phyloP scores from a whole-genome alignment of 2,888 invertebrate species.

The Hipparchia semele region DNA sequence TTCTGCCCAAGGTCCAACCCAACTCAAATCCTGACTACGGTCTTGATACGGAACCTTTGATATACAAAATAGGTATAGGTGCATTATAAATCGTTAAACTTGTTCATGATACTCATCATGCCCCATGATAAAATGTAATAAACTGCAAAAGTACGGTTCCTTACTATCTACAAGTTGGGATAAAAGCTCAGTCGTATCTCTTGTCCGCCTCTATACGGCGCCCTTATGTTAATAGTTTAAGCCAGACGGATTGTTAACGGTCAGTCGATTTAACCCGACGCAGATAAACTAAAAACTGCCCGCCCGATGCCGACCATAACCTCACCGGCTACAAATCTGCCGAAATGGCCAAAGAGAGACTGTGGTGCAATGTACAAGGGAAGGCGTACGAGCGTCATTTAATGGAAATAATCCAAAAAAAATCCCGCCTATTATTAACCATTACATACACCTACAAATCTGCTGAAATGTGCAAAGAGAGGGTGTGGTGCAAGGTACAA shows the following conservation, averaged over 20 bases:
- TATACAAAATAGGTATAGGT: no score
- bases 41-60: no score
- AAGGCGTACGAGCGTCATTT: conserved; percentile 32
- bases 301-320: conserved; percentile 57
- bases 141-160: neutral
- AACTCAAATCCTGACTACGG: no score
- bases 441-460: conserved; percentile 61
- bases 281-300: conserved; percentile 67
- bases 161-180: conserved; percentile 1
- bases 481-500: conserved; percentile 29
- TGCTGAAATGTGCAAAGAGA: conserved; percentile 54
- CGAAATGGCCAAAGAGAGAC: conserved; percentile 49
- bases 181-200: conserved; percentile 2
- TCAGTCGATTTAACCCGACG: conserved; percentile 36
- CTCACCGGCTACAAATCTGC: conserved; percentile 66
- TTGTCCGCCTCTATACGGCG: conserved; percentile 19
- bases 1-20: no score
- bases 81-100: neutral
- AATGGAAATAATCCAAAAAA: neutral
- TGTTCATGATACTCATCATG: neutral
- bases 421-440: conserved; percentile 43
- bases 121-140: neutral
- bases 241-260: conserved; percentile 45
- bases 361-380: conserved; percentile 34
- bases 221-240: conserved; percentile 49